Percentiles rank a stretch among this genome's conserved stretches.
Conservation (phyloP, 1,140 invertebrate genomes). For the Plectus sambesii region DNA sequence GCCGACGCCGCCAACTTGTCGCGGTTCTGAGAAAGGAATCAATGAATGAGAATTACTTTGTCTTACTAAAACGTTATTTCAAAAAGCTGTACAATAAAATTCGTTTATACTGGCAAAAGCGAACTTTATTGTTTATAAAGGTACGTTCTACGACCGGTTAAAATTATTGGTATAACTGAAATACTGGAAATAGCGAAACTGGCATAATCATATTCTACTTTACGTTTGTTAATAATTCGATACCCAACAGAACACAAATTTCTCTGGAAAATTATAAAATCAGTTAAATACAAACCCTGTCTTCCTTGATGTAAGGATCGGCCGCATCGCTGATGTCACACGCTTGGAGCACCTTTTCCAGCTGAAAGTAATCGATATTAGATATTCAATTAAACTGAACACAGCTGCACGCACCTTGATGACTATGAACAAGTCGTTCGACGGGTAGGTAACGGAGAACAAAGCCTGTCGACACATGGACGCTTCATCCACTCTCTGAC, state of each 20-base stretch:
- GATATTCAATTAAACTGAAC: slow-evolving; percentile 2
- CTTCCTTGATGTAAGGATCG: slow-evolving; percentile 34
- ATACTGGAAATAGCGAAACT: no score
- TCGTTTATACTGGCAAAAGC: no score
- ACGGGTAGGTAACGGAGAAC: slow-evolving; percentile 9
- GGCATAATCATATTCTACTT: no score
- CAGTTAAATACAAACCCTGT: slow-evolving; percentile 21
- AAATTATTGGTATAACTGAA: no score
- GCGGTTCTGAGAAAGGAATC: slow-evolving; percentile 10
- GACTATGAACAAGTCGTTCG: slow-evolving; percentile 21
- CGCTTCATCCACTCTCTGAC: slow-evolving; percentile 11
- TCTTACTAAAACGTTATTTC: no score
- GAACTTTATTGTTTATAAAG: no score
- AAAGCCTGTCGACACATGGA: slow-evolving; percentile 13
- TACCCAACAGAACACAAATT: no score
- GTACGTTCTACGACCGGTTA: no score
- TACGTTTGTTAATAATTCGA: no score
- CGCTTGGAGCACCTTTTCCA: slow-evolving; percentile 35
- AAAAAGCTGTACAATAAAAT: no score
- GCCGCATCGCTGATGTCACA: slow-evolving; percentile 28
- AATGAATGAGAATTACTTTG: no score
- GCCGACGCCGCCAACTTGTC: slow-evolving; percentile 30
- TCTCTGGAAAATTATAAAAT: no score
- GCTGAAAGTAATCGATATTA: slow-evolving; percentile 18
- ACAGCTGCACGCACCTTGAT: slow-evolving; percentile 14